Evolutionary conservation across 2,113 vertebrate genomes (phyloP), one percentile per base, ranked within the genome.

Genomic region (Bettongia penicillata): DNA sequence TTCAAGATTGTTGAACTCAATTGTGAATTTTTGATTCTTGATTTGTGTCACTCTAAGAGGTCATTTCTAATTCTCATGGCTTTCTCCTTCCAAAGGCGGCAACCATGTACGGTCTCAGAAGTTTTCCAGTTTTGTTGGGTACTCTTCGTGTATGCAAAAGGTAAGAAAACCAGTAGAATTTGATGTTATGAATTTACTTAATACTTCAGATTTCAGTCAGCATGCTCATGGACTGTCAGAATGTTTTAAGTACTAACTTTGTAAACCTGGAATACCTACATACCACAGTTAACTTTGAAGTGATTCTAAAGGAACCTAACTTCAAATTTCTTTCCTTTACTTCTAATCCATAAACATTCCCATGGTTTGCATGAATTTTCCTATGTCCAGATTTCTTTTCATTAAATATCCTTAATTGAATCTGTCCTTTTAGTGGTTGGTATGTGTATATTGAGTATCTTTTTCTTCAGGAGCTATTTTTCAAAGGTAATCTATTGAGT

Each of bases 101-200:
- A 99, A 16, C 99, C 99, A 0, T 99, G 99, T 98, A 99, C 99
- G 0, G 99, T 99, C 89, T 98, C 98, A 0, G 99, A 99, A 97
- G 99, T 99, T 97, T 99, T 99, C 98, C 99, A 99, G 97, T 99
- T 99, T 97, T 99, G 99, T 98, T 99, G 99, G 99, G 99, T 99
- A 94, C 98, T 99, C 95, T 99, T 99, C 97, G 98, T 99, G 97
- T 99, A 99, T 92, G 99, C 99, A 68, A 99, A 99, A 99, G 99
- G 99, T 99, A 98, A 99, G 98, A 93, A 84, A 93, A 96, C 57
- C 37, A 91, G 49, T 61, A 55, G 37, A 77, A 68, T 90, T 94
- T 96, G 48, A 49, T 51, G 26, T 90, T 50, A 49, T 51, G 90
- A 43, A 50, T 90, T 28, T 90, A 47, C 48, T 90, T 90, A 28